Evolutionary conservation across 2,888 invertebrate species (phyloP), one percentile per base, ranked within the genome.

Genomic region (Agonopterix arenella): DNA sequence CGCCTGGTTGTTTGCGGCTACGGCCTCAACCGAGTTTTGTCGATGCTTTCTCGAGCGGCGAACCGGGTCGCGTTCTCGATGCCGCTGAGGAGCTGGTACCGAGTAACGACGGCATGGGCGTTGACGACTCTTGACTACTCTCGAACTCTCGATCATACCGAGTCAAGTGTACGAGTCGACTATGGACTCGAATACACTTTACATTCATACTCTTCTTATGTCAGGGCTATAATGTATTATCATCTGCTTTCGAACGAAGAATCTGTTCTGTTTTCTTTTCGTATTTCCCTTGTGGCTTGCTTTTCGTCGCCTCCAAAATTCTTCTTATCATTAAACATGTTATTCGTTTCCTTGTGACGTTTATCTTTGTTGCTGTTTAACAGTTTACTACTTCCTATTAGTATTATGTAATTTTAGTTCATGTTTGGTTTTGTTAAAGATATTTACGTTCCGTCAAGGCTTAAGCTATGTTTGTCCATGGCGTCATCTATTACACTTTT

Each of bases 21-120:
- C 78, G 89, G 85, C 89, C 89, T 89, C 89, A 88, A 88, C 89
- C 89, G 89, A 81, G 85, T 85, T 89, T 85, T 81, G 84, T 80
- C 83, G 86, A 84, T 89, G 89, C 89, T 89, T 89, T 89, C 89
- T 88, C 89, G 84, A 73, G 80, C 80, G 82, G 73, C 78, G 79
- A 88, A 88, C 81, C 88, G 78, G 88, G 89, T 89, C 89, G 88
- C 81, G 88, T 77, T 82, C 88, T 85, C 86, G 84, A 83, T 86
- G 85, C 73, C 73, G 70, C 67, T 70, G 75, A 73, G 73, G 78
- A 66, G 74, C 70, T 73, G 70, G 65, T 66, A 41, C 51, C 11
- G 28, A 18, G 45, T 16, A 37, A 2, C n/a, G 8, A 28, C 11
- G 50, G 54, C 57, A 53, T 28, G 5, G 55, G 53, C 61, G 61